Percentiles rank a stretch among this genome's conserved stretches.
phyloP scores from a whole-genome alignment of 2,113 vertebrate genomes.

The Picathartes gymnocephalus region DNA sequence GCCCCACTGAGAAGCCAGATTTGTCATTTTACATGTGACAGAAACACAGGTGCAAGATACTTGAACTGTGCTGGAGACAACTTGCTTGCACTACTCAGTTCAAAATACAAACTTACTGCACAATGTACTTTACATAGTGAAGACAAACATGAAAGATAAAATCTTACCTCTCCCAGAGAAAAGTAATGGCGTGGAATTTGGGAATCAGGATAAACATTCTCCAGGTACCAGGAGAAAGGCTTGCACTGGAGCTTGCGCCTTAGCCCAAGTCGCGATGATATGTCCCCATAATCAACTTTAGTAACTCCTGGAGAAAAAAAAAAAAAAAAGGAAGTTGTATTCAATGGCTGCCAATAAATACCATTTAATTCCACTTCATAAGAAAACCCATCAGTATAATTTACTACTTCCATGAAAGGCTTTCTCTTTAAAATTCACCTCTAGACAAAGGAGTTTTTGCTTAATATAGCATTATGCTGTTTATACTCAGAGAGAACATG shows the following conservation, averaged over 20 bases:
- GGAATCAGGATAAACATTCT: slow-evolving; percentile 97
- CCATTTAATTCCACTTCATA: background rate
- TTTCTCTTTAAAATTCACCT: background rate
- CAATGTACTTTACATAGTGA: background rate
- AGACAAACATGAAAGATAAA: background rate
- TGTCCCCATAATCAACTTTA: slow-evolving; percentile 98
- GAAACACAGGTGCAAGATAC: background rate
- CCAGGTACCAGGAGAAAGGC: slow-evolving; percentile 98
- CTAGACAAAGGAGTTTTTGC: background rate
- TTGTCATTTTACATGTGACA: background rate
- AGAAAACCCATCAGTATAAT: background rate
- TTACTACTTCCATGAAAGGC: background rate
- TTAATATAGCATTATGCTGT: background rate
- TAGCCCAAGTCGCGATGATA: slow-evolving; percentile 83
- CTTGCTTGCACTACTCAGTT: background rate
- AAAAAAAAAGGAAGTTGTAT: background rate
- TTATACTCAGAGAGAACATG: background rate
- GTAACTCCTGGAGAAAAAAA: slow-evolving; percentile 90
- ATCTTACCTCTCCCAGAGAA: slow-evolving; percentile 94
- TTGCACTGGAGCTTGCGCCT: slow-evolving; percentile 96
- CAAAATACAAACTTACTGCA: background rate
- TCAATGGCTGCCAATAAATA: background rate
- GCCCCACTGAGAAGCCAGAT: background rate
- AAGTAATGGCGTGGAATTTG: slow-evolving; percentile 98
- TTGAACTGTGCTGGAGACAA: background rate